Base-by-base conservation (phyloP, 2,113 vertebrate genomes). In the Forbesichthys agassizii region DNA sequence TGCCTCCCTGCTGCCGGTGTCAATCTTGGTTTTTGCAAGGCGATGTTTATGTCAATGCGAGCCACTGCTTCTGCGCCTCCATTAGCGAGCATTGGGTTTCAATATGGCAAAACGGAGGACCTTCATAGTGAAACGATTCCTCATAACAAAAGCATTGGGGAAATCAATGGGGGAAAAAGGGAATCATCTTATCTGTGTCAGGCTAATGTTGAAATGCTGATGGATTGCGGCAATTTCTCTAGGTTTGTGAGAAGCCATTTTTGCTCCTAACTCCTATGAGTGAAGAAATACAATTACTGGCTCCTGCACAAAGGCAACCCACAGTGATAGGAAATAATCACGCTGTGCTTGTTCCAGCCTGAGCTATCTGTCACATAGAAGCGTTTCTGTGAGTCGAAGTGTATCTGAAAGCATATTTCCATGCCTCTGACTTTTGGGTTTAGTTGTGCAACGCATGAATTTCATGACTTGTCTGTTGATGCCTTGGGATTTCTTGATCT, bases 211-310 rank as follows among this genome's bases (percentile, higher is more conserved):
- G 71, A 87, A 88, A 89, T 80, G 71, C 81, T 88, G 89, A 91
- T 78, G 61, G 88, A 90, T 89, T 77, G 82, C 48, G 64, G 81
- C 78, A 88, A 88, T 91, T 84, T 88, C 58, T 75, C 64, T 70
- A 63, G 75, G 75, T 73, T 84, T 76, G 63, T 73, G 61, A 16
- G 62, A 77, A 55, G 65, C 81, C 71, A 74, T 79, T 77, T 86
- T 83, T 66, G 72, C 73, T 49, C 62, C 52, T 68, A 83, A 33
- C 81, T 78, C 86, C 81, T 80, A 5, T 5, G 65, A 75, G 66
- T 61, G 65, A 64, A 59, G 27, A 78, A 86, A 87, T 71, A 75
- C 75, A 78, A 85, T 84, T 76, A 84, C 68, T 52, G 59, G 72
- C 64, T 81, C 64, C 27, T 36, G 68, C 61, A 54, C 70, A 68